phyloP scores from a whole-genome alignment of 2,797 vertebrate genomes.

The Sylvia borin region DNA sequence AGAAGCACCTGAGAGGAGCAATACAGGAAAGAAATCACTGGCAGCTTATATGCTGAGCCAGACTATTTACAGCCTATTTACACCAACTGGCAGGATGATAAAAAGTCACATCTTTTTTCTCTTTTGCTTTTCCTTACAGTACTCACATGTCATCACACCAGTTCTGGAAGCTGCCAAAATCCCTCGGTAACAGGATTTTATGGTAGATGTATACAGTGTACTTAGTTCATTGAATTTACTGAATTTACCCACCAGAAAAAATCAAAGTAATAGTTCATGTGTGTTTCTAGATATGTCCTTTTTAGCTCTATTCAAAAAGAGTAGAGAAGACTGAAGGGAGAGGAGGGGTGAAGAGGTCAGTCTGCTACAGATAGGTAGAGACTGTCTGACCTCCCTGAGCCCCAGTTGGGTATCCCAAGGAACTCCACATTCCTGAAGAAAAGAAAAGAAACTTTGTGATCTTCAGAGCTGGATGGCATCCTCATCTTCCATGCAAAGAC shows the following conservation, averaged over 20 bases:
- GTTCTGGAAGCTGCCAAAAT: neutral
- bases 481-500: neutral
- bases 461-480: neutral
- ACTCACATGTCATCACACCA: neutral
- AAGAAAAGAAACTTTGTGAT: neutral
- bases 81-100: neutral
- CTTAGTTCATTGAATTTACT: neutral
- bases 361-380: neutral
- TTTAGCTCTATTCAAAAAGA: neutral
- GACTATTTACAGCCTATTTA: neutral
- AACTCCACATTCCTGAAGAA: neutral
- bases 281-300: neutral
- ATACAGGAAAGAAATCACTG: neutral
- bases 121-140: neutral
- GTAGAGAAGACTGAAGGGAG: neutral
- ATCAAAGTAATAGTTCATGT: neutral
- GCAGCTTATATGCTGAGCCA: neutral
- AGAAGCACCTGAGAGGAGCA: neutral
- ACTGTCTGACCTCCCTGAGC: neutral
- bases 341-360: neutral
- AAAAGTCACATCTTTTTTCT: neutral
- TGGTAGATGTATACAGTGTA: neutral
- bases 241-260: neutral
- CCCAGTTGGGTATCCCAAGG: neutral
- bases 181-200: neutral